phyloP scores from a whole-genome alignment of 2,113 vertebrate genomes.

The Perca flavescens region DNA sequence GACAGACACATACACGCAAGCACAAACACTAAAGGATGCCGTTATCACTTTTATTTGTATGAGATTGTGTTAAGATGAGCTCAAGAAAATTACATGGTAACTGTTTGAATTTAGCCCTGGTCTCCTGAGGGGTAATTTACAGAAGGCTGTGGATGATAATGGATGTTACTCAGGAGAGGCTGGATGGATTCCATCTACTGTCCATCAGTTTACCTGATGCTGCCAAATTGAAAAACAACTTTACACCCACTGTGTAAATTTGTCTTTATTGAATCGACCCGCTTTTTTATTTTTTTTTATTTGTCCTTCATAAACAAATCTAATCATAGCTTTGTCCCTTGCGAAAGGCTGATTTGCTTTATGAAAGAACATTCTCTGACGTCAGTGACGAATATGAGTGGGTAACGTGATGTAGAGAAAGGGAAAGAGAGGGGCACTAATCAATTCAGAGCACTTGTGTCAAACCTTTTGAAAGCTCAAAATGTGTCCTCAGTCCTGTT shows the following conservation, averaged over 20 bases:
- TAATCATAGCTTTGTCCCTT: constrained; percentile 47
- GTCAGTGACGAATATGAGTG: neutral
- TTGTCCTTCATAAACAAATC: constrained; percentile 54
- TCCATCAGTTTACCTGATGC: constrained; percentile 30
- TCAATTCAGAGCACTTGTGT: neutral
- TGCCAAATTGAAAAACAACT: constrained; percentile 43
- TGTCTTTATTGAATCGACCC: constrained; percentile 42
- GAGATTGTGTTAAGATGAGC: constrained; percentile 26
- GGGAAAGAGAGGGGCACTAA: constrained; percentile 7
- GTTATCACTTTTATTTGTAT: constrained; percentile 17
- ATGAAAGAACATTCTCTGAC: neutral
- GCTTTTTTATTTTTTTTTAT: neutral
- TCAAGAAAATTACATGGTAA: constrained; percentile 47
- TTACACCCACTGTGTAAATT: constrained; percentile 46
- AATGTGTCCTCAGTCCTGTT: neutral
- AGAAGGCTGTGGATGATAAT: constrained; percentile 30
- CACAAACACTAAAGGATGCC: neutral
- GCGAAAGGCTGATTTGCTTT: constrained; percentile 5
- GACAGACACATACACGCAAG: constrained; percentile 33
- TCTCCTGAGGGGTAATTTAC: constrained; percentile 29
- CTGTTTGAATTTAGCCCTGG: constrained; percentile 20
- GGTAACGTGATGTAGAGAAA: constrained; percentile 19
- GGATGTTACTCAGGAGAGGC: constrained; percentile 24
- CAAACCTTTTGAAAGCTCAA: neutral
- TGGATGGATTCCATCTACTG: constrained; percentile 24